Conservation (phyloP, 2,113 vertebrate genomes). For the Herpailurus yagouaroundi region DNA sequence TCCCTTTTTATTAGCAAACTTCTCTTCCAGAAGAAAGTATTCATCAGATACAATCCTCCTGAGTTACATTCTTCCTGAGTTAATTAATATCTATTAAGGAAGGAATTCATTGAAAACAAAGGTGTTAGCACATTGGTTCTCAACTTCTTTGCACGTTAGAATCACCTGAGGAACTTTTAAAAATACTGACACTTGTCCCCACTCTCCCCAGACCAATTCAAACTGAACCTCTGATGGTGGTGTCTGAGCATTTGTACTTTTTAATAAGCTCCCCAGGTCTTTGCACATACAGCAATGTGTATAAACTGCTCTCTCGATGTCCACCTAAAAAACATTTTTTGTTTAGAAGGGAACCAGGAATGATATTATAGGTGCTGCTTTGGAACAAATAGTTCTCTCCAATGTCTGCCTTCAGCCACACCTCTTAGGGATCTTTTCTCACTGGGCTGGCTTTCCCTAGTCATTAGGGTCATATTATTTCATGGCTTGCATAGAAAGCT, state of each 20-base stretch:
- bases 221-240: background rate
- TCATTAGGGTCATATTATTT: background rate
- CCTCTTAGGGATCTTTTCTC: background rate
- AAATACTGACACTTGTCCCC: background rate
- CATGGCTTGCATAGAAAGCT: background rate
- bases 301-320: background rate
- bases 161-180: background rate
- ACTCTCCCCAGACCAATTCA: background rate
- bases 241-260: background rate
- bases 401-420: background rate
- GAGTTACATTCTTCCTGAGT: background rate
- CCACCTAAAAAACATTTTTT: background rate
- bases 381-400: background rate
- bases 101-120: background rate
- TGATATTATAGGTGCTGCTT: background rate
- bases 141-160: background rate
- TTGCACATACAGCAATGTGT: background rate
- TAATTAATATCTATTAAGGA: background rate
- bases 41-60: background rate
- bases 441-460: background rate
- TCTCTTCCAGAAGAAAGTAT: background rate
- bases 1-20: background rate
- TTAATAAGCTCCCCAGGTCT: background rate
- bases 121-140: background rate
- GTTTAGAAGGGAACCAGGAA: background rate